Base-by-base conservation (phyloP, 2,797 vertebrate genomes). In the Masticophis lateralis region DNA sequence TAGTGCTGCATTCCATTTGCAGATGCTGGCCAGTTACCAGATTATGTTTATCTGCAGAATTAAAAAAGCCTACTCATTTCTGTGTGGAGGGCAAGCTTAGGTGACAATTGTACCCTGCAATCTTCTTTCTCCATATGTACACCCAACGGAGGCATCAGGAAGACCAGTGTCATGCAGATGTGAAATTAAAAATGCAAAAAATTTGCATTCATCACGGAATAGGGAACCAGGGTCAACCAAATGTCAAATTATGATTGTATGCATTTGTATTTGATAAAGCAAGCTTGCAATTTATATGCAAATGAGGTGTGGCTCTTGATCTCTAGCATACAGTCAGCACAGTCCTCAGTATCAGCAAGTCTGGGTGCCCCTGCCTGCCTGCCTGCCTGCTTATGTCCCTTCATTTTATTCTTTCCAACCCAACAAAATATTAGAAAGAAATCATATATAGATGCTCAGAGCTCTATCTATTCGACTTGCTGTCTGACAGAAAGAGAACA, bases 191-290 rank as follows among this genome's bases (percentile, higher is more conserved):
- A 93, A 93, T 92, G 90, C 95, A 96, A 95, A 95, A 88, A 91
- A 96, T 97, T 96, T 96, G 92, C 95, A 96, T 97, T 96, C 94
- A 92, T 95, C 92, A 94, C 93, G 95, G 96, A 96, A 93, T 95
- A 91, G 95, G 92, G 94, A 97, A 93, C 61, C 88, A 96, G 96
- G 96, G 96, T 95, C 95, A 96, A 96, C 95, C 93, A 96, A 96
- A 96, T 95, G 93, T n/a, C 96, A 93, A 95, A 94, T 96, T 97
- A 97, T 22, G 53, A 97, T 95, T 95, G 95, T 89, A 53, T 95
- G 95, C 95, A 93, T 96, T 97, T 96, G 95, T 96, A 97, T 95
- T 96, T 97, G 96, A 97, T 97, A 97, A 97, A 97, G 96, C 87
- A 96, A 94, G 94, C 83, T 94, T 96, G 96, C 96, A 97, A 97